Evolutionary conservation across 1,140 invertebrate genomes (phyloP), one percentile per base, ranked within the genome.

Genomic region (Papilio polyxenes): DNA sequence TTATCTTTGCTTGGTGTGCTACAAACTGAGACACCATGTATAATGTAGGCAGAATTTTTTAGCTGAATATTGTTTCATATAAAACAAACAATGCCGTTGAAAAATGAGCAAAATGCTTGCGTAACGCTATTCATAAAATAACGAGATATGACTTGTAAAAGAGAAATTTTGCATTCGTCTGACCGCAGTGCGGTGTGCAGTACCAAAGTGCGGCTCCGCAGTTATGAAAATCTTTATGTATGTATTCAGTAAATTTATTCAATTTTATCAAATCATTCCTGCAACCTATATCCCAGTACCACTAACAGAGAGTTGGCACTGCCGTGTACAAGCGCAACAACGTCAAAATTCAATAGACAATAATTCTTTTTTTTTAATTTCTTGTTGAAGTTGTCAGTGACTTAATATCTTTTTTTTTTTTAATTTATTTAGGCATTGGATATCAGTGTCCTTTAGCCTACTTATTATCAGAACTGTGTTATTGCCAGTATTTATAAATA

Each of bases 141-240:
- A 72, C 13, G 65, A 72, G 65, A 72, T 72, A 13, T 37, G 65
- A 37, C 31, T 72, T 72, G 65, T 15, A 72, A 72, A 72, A 72
- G 65, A 72, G 65, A 72, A 72, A 72, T 72, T 72, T 72, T 31
- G 65, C 9, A 62, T 37, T 72, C 65, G 13, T 37, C 23, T 65
- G 62, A 37, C 65, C 65, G 65, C 65, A 72, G 65, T 72, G 65
- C 65, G 65, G 53, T 56, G 53, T 56, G 53, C 53, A 6, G 65
- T 72, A 72, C 62, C 10, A 65, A 72, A 10, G 13, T 11, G 5
- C 65, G 31, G 15, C 65, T 37, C 65, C 31, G 65, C 65, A 40
- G 31, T 31, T 13, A 72, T 3, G 3, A 37, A 72, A 7, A 37
- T 72, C 13, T 72, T 72, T 69, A 59, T 59, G 56, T 69, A 69